Base-by-base conservation (phyloP, 2,797 vertebrate species). In the Australoheros facetus region DNA sequence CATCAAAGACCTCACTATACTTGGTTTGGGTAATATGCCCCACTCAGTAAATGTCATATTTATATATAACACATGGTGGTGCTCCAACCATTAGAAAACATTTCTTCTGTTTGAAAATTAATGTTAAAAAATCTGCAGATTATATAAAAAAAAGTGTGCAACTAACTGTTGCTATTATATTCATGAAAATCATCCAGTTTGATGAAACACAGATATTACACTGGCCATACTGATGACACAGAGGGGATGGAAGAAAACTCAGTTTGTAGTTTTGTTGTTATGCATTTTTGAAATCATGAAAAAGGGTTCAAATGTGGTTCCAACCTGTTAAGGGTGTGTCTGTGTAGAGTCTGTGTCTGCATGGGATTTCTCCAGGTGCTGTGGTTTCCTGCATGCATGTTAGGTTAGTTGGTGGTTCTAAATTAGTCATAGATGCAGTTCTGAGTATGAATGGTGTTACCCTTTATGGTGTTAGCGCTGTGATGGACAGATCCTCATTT, bases 1-100 rank as follows among this genome's bases (percentile, higher is more conserved):
- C 28, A 79, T 56, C 23, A 14, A 53, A 81, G 48, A 85, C 37
- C 51, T 78, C 45, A 23, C 14, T 73, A 54, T 34, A 32, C 64
- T 28, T 76, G 26, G 81, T 70, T 51, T 17, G 56, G 54, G 69
- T 62, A 37, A 48, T 39, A 71, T 75, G 60, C 37, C 14, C 1
- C 70, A 56, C 26, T 21, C 6, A 23, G 23, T 72, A 62, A 62
- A 79, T 48, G 34, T 42, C 45, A 16, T 45, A 14, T 45, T 45
- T 14, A 45, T 45, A 7, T 51, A 19, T 17, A 17, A 17, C 6
- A 51, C 6, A 45, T 1, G 13, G 42, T 16, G 42, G 42, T 4
- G 5, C 42, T 42, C 39, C 12, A 13, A 4, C 39, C 42, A 45
- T 45, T 45, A 14, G 14, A 45, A 42, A 42, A 13, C 13, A 30